Evolutionary conservation across 2,113 vertebrate genomes (phyloP).

Genomic region (Halichoerus grypus): DNA sequence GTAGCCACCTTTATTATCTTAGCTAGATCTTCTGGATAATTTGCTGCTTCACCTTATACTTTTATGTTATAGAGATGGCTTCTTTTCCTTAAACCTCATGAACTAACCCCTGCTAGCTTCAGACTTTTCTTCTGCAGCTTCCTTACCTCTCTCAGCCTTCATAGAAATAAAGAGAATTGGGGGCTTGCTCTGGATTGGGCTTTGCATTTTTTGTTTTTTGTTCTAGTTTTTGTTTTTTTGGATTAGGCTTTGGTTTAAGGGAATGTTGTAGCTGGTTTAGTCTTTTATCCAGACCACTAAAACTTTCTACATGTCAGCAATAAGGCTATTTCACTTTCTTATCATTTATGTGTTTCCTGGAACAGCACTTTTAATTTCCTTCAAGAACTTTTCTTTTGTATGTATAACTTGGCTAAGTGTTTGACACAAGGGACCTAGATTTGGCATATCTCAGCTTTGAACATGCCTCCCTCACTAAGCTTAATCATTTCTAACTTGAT

Average conservation of each 20-base stretch:
- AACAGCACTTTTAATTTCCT: neutral
- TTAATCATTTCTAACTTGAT: neutral
- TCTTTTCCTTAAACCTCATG: neutral
- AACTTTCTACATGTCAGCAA: neutral
- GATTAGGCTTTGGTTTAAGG: neutral
- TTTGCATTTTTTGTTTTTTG: neutral
- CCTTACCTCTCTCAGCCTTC: neutral
- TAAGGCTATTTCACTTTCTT: neutral
- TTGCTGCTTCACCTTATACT: neutral
- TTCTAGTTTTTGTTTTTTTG: neutral
- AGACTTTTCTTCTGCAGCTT: neutral
- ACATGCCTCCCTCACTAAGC: neutral
- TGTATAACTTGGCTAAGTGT: neutral
- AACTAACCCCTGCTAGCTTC: neutral
- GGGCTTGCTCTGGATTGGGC: neutral
- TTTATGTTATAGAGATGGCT: neutral
- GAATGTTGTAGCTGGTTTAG: neutral
- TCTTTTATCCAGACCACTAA: neutral
- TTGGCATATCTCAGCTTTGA: neutral
- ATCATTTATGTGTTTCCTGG: neutral
- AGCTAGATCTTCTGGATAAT: neutral
- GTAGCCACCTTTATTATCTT: neutral
- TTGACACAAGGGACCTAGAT: neutral
- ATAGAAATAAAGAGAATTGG: neutral
- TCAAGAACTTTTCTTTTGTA: neutral